Evolutionary conservation across 2,888 invertebrate species (phyloP), one percentile per base, ranked within the genome.

Genomic region (Petrolisthes manimaculis): DNA sequence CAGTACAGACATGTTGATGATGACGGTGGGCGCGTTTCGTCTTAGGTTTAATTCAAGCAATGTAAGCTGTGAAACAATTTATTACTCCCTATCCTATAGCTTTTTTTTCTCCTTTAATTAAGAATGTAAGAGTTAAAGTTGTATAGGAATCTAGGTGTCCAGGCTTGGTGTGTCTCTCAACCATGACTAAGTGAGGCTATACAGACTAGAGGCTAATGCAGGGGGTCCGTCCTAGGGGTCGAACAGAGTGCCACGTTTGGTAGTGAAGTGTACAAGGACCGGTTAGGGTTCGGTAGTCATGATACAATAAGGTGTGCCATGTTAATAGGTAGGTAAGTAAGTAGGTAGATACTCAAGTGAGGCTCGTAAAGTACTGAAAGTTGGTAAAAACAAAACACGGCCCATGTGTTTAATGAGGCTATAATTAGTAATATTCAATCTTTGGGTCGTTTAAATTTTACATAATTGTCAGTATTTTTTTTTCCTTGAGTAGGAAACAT

Each of bases 61-160:
- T 71, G 71, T 71, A 71, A 71, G 71, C 71, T 71, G 71, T 71
- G 71, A 71, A 71, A n/a, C 37, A 71, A 71, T 71, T 18, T 61
- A 71, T n/a, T 71, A 71, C 37, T 37, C 0, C 37, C 37, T 37
- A 37, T 37, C 37, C 37, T 37, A 37, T 37, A 37, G 37, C 37
- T 37, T 37, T 37, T 37, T 37, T 37, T 37, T 37, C 37, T 37
- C 37, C 37, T 1, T 37, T 37, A 37, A 37, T 37, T 37, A 37
- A 37, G 37, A 1, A 37, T 37, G 37, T 37, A 37, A 37, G 37
- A 37, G 37, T 37, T 37, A 37, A 37, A 37, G 37, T 37, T 37
- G 37, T 37, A 37, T 37, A 37, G 37, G 2, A 37, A 37, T 37
- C 37, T 37, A 37, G 37, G 37, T 2, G 37, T 37, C 37, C 6